A percentile compares a stretch with the other conserved stretches of the same genome.
These are phyloP conservation scores for Hystrix brachyura DNA, from an alignment of 2,113 vertebrate species.

Conservation along the genomic window DNA sequence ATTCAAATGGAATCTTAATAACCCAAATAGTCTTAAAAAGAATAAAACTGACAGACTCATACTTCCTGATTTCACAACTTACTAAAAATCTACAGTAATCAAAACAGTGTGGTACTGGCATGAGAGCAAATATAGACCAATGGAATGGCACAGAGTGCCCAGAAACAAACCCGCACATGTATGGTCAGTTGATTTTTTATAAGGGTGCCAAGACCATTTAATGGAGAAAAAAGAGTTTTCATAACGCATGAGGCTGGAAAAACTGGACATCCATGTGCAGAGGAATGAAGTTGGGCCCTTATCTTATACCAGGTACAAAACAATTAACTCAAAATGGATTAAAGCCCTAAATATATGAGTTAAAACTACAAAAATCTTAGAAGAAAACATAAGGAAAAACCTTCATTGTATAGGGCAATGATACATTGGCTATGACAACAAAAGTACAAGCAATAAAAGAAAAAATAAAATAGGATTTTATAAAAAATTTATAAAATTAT, in stretches of 20 bases:
- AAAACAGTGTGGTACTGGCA: slow-evolving; percentile 20
- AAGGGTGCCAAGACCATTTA: slow-evolving; percentile 10
- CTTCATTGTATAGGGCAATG: neutral
- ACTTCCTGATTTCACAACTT: slow-evolving; percentile 50
- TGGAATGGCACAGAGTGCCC: neutral
- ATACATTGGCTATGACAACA: neutral
- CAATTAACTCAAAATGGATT: neutral
- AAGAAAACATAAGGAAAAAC: neutral
- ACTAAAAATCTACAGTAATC: slow-evolving; percentile 25
- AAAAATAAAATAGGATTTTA: neutral
- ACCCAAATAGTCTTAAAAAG: slow-evolving; percentile 25
- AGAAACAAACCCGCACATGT: neutral
- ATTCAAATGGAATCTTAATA: slow-evolving; percentile 32
- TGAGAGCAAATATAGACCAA: neutral
- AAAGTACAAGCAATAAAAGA: neutral
- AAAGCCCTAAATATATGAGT: neutral
- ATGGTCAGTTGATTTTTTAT: slow-evolving; percentile 8
- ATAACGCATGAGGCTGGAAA: neutral
- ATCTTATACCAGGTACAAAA: neutral
- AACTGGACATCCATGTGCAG: neutral
- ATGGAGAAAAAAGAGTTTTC: neutral
- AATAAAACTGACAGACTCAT: neutral
- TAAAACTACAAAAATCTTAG: neutral
- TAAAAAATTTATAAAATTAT: neutral
- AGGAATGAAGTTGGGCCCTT: neutral